Base-by-base conservation (phyloP, 2,113 vertebrate genomes). In the Nannobrachium achirus region DNA sequence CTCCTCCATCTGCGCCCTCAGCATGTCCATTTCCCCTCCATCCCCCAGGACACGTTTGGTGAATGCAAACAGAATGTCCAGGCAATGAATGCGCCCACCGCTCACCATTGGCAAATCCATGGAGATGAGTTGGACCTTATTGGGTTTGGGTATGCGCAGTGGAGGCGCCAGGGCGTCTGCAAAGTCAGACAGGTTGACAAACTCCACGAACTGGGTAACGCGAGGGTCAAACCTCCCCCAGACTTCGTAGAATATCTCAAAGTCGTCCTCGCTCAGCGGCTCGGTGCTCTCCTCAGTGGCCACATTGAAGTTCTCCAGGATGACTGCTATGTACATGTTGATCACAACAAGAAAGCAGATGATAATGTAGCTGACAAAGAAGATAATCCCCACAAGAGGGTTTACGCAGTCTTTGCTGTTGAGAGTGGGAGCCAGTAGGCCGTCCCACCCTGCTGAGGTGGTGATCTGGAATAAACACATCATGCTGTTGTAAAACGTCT, bases 311-410 rank as follows among this genome's bases (percentile, higher is more conserved):
- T 99, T 99, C 86, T 99, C 97, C 83, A 99, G 81, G 80, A 99
- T 99, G 63, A 99, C 96, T 25, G 97, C 97, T 13, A 99, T 98
- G 89, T 99, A 99, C 97, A 99, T 99, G 78, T 99, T 99, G 61
- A 99, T 91, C 65, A 99, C 97, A 0, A 99, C 94, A 75, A 99
- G 93, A 71, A 99, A 98, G 16, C 91, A 98, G 64, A 99, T 95
- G 85, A 99, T 98, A 46, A 98, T 96, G 80, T 99, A 98, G 85
- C 95, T 96, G 68, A 97, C 95, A 68, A 98, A 98, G 81, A 97
- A 98, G 76, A 93, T 89, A 65, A 98, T 96, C 18, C 94, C 97
- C 3, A 97, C 87, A 0, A 93, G 60, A 2, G 95, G 94, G 70
- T 87, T 97, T 0, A 95, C 97, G 13, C 97, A 99, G 76, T 99